Evolutionary conservation across 2,797 vertebrate species (phyloP).

Genomic region (Aratinga solstitialis): DNA sequence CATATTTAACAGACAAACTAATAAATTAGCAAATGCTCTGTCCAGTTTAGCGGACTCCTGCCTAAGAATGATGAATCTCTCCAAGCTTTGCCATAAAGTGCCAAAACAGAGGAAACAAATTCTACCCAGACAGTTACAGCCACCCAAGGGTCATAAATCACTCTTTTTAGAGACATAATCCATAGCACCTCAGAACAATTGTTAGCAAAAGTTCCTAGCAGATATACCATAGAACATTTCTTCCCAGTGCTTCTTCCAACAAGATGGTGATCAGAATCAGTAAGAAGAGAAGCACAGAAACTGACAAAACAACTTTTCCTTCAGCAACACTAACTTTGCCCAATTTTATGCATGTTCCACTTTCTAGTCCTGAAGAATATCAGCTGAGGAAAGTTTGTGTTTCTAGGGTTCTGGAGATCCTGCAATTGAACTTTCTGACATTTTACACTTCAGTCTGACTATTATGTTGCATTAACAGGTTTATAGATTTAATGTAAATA

Average conservation of each 20-base stretch:
- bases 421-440: not conserved
- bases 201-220: not conserved
- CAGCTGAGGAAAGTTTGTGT: not conserved
- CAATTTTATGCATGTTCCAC: not conserved
- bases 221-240: not conserved
- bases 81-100: not conserved
- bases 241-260: not conserved
- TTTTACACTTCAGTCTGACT: not conserved
- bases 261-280: not conserved
- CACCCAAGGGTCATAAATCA: not conserved
- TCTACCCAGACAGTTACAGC: not conserved
- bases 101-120: not conserved
- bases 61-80: not conserved
- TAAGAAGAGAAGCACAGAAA: not conserved
- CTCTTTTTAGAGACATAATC: not conserved
- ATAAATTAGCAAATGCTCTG: not conserved
- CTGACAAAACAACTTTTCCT: not conserved
- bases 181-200: not conserved
- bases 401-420: not conserved
- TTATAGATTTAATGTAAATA: not conserved
- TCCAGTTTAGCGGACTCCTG: not conserved
- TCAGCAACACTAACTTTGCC: not conserved
- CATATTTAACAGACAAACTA: not conserved
- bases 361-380: not conserved
- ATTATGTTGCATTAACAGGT: not conserved